Base-by-base conservation (phyloP, 2,888 invertebrate genomes). In the Brachyptera putata region DNA sequence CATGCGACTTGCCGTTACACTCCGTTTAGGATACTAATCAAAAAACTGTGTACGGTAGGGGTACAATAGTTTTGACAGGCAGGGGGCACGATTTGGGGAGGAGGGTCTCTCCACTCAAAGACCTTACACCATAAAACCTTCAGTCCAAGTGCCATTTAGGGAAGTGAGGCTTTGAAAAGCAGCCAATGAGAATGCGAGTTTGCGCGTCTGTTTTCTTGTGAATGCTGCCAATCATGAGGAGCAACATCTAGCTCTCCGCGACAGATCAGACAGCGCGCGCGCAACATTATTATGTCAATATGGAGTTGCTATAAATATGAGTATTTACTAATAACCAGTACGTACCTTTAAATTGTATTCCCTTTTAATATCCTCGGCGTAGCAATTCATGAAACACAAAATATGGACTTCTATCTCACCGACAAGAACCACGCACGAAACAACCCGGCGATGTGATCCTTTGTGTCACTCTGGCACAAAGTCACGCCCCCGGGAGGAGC, bases 141-240 rank as follows among this genome's bases (percentile, higher is more conserved):
- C 65, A 63, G 66, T 61, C 65, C 66, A 66, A 69, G 67, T 68
- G 67, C 68, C 69, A 68, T 68, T 68, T 65, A 66, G 66, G 66
- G 67, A 66, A 67, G 67, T 64, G 64, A 65, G 66, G 64, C 67
- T 68, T 68, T 67, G 63, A 63, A 63, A 65, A 64, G 60, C 65
- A 60, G 62, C 69, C 69, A 69, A 69, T 69, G 64, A 62, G 65
- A 64, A 62, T 25, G 37, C 66, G 66, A 66, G 66, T 64, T 66
- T 65, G 66, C 64, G 66, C 67, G 68, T 67, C 67, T 62, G 63
- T 67, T 66, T 67, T 62, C 64, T 62, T 53, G 53, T 41, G 41
- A 63, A 57, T 57, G 65, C 67, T 65, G 66, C 66, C 65, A 64
- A 63, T 66, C 67, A 66, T 61, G 65, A 63, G 58, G 60, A 59